Evolutionary conservation across 1,140 invertebrate species (phyloP).

Genomic region (Melitaea cinxia): DNA sequence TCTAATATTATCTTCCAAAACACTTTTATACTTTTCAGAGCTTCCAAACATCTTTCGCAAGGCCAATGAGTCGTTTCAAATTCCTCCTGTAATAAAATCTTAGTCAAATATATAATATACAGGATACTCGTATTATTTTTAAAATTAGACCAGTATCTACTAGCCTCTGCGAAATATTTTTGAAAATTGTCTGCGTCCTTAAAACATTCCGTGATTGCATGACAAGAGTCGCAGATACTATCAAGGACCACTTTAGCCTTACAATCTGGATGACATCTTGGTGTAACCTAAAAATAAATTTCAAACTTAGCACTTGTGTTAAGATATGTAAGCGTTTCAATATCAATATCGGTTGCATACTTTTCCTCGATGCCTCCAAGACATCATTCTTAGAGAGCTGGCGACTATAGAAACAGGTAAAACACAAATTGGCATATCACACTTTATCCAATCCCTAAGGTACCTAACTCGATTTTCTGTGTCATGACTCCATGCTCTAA

Average conservation of each 20-base stretch:
- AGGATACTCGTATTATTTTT: neutral
- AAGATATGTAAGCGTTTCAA: neutral
- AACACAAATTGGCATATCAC: slow-evolving; percentile 65
- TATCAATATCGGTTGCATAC: slow-evolving; percentile 35
- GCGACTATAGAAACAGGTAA: slow-evolving; percentile 52
- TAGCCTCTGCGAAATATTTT: slow-evolving; percentile 66
- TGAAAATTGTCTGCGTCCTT: slow-evolving; percentile 56
- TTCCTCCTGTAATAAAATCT: slow-evolving; percentile 56
- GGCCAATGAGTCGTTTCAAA: slow-evolving; percentile 72
- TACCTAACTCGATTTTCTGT: slow-evolving; percentile 43
- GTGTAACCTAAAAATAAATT: slow-evolving; percentile 45
- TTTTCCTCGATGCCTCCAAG: slow-evolving; percentile 47
- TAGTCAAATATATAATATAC: slow-evolving; percentile 8
- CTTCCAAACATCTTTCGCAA: slow-evolving; percentile 67
- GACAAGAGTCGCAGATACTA: slow-evolving; percentile 63
- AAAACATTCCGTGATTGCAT: slow-evolving; percentile 62
- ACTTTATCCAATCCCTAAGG: slow-evolving; percentile 72
- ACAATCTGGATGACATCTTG: slow-evolving; percentile 63
- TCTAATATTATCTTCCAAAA: slow-evolving; percentile 72
- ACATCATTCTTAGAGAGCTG: slow-evolving; percentile 55
- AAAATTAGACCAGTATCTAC: slow-evolving; percentile 16
- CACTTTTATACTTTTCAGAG: slow-evolving; percentile 70
- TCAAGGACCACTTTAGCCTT: slow-evolving; percentile 68
- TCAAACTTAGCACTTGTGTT: neutral
- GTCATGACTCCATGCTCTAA: slow-evolving; percentile 76